Evolutionary conservation across 2,888 invertebrate species (phyloP).

Genomic region (Cryptus viduatorius): DNA sequence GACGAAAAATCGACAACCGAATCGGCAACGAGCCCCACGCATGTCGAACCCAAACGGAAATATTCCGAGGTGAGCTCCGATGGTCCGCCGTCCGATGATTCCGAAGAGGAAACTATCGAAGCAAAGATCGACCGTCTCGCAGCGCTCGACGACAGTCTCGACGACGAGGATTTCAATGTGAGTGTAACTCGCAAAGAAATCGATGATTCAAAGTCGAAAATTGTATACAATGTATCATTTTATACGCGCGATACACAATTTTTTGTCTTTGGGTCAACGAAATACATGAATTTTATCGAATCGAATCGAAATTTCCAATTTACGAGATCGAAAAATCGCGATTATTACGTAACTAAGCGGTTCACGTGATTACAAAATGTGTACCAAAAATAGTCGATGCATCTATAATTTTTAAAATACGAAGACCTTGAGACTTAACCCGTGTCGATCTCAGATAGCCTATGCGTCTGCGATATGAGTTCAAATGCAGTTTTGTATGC

Average conservation of each 20-base stretch:
- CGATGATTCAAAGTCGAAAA: no score
- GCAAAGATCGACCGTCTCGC: conserved; percentile 74
- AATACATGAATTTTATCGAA: not conserved
- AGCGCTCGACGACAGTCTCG: conserved; percentile 62
- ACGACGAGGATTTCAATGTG: conserved; percentile 77
- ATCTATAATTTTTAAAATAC: conserved; percentile 35
- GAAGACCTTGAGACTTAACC: conserved; percentile 71
- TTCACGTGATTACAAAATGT: conserved; percentile 6
- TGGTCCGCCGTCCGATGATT: conserved; percentile 68
- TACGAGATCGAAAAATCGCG: not conserved
- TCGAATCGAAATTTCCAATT: not conserved
- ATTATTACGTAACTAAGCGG: conserved; percentile 2
- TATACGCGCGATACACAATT: no score
- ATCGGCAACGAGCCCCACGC: conserved; percentile 67
- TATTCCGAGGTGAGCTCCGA: conserved; percentile 72
- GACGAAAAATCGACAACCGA: conserved; percentile 75
- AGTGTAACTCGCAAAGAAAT: conserved; percentile 57
- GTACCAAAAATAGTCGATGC: conserved; percentile 28
- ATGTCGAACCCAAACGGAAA: conserved; percentile 73
- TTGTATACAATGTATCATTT: no score
- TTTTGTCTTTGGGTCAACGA: no score
- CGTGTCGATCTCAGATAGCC: conserved; percentile 60
- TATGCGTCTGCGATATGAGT: conserved; percentile 50
- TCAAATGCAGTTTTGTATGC: conserved; percentile 55
- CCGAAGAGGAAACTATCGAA: conserved; percentile 72